These are phyloP conservation scores for Vireo griseus DNA, from an alignment of 2,797 vertebrate genomes.

Conservation along the genomic window DNA sequence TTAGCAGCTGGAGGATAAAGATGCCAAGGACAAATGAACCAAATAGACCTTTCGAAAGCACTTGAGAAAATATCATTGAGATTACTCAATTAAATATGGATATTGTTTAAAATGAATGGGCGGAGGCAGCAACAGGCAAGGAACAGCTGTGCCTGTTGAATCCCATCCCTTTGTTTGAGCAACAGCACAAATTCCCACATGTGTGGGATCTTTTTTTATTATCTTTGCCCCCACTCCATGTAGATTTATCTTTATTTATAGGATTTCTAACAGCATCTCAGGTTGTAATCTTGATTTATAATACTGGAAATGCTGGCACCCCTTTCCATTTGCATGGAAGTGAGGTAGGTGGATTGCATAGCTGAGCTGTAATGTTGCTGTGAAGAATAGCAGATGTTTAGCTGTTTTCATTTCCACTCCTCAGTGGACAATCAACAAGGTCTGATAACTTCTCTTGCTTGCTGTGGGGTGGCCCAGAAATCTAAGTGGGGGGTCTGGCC, in stretches of 20 bases:
- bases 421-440: background rate
- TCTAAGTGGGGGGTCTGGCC: constrained; percentile 60
- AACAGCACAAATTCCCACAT: constrained; percentile 6
- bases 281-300: constrained; percentile 40
- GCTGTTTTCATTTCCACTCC: constrained; percentile 38
- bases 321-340: background rate
- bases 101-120: background rate
- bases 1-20: background rate
- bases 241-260: constrained; percentile 9
- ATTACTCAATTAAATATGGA: background rate
- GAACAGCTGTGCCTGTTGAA: constrained; percentile 29
- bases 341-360: background rate
- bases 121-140: background rate
- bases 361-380: background rate
- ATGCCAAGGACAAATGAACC: background rate
- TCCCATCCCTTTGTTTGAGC: constrained; percentile 20
- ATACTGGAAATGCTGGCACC: background rate
- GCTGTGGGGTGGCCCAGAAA: constrained; percentile 48
- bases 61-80: background rate
- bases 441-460: constrained; percentile 16
- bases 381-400: constrained; percentile 62
- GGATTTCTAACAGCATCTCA: background rate
- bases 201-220: background rate
- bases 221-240: background rate
- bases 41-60: background rate